Evolutionary conservation across 23 tunicate species (phyloP).

Genomic region (Styela plicata): DNA sequence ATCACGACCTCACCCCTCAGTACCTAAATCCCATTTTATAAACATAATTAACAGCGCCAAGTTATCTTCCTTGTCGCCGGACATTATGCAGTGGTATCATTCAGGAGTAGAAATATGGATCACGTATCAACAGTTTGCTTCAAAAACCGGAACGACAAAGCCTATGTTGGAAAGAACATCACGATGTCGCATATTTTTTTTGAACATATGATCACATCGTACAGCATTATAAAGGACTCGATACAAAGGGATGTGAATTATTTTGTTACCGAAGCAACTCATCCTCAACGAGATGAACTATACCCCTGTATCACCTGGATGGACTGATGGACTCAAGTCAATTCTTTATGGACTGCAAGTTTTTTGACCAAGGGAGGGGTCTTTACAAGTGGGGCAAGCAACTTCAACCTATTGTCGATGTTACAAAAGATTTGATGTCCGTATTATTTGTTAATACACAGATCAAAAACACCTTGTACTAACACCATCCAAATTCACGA

Average conservation of each 20-base stretch:
- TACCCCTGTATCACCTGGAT: conserved; percentile 75
- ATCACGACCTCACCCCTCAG: too few relatives aligned
- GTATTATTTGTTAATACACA: conserved; percentile 60
- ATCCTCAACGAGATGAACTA: conserved; percentile 56
- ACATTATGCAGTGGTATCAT: conserved; percentile 83
- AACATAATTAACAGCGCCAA: conserved; percentile 37
- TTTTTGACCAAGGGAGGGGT: conserved; percentile 52
- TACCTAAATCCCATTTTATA: not conserved
- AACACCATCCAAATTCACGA: not conserved
- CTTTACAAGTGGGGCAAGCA: conserved; percentile 79
- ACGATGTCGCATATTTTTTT: conserved; percentile 63
- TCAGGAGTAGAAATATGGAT: too few relatives aligned
- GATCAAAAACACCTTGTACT: too few relatives aligned
- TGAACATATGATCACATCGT: conserved; percentile 95
- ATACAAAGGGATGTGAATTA: conserved; percentile 75
- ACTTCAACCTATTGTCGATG: too few relatives aligned
- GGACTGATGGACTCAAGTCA: conserved; percentile 41
- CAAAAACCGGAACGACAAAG: conserved; percentile 43
- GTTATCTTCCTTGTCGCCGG: conserved; percentile 81
- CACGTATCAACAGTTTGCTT: conserved; percentile 79
- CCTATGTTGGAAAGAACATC: conserved; percentile 68
- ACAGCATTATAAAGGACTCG: conserved; percentile 68
- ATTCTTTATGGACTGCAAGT: conserved; percentile 83
- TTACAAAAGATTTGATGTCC: conserved; percentile 62
- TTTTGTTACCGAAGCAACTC: conserved; percentile 74